phyloP scores from a whole-genome alignment of 1,140 invertebrate species.

The Drosophila kanapiae region DNA sequence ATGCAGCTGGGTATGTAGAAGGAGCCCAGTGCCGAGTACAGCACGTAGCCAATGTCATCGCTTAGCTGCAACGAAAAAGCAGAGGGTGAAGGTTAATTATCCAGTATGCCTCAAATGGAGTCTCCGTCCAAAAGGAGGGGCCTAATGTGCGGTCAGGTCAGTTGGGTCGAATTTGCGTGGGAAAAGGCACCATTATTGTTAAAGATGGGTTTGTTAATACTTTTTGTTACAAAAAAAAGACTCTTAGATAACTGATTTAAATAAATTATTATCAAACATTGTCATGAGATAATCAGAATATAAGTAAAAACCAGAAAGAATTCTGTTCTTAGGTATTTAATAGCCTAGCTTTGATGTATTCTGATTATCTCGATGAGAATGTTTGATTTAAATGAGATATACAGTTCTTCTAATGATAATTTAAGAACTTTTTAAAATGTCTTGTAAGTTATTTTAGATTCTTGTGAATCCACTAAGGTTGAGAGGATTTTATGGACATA shows the following conservation, averaged over 20 bases:
- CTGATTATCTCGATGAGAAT: no score
- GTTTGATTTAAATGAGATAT: no score
- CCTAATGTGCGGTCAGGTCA: slow-evolving; percentile 13
- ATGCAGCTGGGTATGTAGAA: slow-evolving; percentile 99
- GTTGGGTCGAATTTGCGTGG: slow-evolving; percentile 1
- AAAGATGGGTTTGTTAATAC: neutral
- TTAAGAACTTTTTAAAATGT: no score
- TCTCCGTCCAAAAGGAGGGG: neutral
- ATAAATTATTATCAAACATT: neutral
- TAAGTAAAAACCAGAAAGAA: no score
- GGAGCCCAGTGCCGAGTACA: slow-evolving; percentile 98
- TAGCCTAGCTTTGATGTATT: no score
- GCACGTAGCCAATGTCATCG: slow-evolving; percentile 98
- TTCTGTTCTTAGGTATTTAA: no score
- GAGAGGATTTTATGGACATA: no score
- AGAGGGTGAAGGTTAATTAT: slow-evolving; percentile 33
- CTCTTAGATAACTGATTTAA: neutral
- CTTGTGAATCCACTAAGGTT: no score
- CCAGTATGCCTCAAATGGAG: slow-evolving; percentile 12
- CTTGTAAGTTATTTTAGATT: no score
- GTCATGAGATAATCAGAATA: no score
- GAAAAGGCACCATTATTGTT: neutral
- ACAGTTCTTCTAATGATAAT: no score
- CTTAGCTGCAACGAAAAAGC: slow-evolving; percentile 89
- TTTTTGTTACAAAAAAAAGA: neutral